Evolutionary conservation across 2,113 vertebrate genomes (phyloP), one percentile per base, ranked within the genome.

Genomic region (Tragulus kanchil): DNA sequence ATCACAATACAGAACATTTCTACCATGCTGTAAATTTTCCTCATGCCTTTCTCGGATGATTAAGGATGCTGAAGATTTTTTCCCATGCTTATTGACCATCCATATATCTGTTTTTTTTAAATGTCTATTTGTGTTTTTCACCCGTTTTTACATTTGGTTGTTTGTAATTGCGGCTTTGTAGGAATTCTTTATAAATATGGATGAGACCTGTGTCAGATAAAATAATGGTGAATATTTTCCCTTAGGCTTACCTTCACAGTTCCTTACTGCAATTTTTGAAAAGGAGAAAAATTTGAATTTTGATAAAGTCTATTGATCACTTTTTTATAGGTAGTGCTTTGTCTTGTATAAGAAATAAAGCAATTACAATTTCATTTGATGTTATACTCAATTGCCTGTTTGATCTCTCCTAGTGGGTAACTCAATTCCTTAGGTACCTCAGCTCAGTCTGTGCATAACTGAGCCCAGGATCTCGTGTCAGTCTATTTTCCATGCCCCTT

Each of bases 261-360:
- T 71, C 48, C 2, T 85, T 89, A 50, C 56, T 81, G 16, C 85
- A 50, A 28, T 59, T 91, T 93, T 45, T 82, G 54, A 96, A 26
- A 42, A 96, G 61, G 28, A 82, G 61, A 85, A 90, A 87, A 75
- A 21, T 52, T n/a, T 81, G 52, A 96, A 85, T 69, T 90, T 90
- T 89, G 19, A 58, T 75, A 26, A 54, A n/a, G n/a, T n/a, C n/a
- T n/a, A 42, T 42, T 58, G 48, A 61, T 50, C 26, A 45, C 21
- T 71, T 42, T 61, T 77, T 90, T 62, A 75, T 56, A 9, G 25
- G 61, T 65, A 61, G 61, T 23, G 8, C 9, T 85, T 97, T n/a
- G 62, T 42, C 23, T 75, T 78, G 1, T 69, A 31, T 67, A 88
- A 75, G 23, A 5, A 45, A 45, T 13, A 88, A 86, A 59, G n/a